Evolutionary conservation across 1,140 invertebrate genomes (phyloP).

Genomic region (Lepidurus apus): DNA sequence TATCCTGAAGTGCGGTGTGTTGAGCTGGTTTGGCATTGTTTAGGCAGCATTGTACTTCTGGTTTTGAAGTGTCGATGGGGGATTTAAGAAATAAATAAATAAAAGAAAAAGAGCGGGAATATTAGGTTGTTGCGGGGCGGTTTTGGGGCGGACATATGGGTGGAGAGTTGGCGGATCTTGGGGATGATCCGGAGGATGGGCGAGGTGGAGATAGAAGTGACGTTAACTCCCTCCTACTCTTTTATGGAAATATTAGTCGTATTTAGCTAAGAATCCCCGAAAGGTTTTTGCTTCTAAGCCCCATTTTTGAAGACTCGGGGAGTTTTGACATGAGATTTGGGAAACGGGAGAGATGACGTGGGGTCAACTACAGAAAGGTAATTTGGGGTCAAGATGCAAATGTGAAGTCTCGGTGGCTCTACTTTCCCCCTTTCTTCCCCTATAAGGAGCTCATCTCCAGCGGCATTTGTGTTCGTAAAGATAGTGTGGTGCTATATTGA

Average conservation of each 20-base stretch:
- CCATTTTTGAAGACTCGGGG: too few species aligned
- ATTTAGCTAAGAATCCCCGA: background rate
- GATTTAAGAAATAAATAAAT: background rate
- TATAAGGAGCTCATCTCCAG: too few species aligned
- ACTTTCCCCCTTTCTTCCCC: too few species aligned
- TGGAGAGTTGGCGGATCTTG: constrained; percentile 20
- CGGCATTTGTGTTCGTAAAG: too few species aligned
- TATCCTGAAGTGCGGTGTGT: too few species aligned
- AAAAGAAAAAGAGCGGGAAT: background rate
- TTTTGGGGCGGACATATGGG: constrained; percentile 8
- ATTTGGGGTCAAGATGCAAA: too few species aligned
- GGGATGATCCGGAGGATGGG: constrained; percentile 3
- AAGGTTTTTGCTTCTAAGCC: background rate
- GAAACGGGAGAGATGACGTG: too few species aligned
- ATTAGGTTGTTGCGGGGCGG: constrained; percentile 5
- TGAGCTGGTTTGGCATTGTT: too few species aligned
- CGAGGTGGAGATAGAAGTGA: constrained; percentile 6
- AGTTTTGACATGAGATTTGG: too few species aligned
- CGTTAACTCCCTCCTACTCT: constrained; percentile 13
- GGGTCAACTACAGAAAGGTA: too few species aligned
- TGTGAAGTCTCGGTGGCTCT: too few species aligned
- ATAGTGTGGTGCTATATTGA: too few species aligned
- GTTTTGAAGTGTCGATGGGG: background rate
- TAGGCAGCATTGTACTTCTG: background rate
- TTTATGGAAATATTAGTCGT: constrained; percentile 8